Evolutionary conservation across 2,888 invertebrate species (phyloP), one percentile per base, ranked within the genome.

Genomic region (Diabrotica balteata): DNA sequence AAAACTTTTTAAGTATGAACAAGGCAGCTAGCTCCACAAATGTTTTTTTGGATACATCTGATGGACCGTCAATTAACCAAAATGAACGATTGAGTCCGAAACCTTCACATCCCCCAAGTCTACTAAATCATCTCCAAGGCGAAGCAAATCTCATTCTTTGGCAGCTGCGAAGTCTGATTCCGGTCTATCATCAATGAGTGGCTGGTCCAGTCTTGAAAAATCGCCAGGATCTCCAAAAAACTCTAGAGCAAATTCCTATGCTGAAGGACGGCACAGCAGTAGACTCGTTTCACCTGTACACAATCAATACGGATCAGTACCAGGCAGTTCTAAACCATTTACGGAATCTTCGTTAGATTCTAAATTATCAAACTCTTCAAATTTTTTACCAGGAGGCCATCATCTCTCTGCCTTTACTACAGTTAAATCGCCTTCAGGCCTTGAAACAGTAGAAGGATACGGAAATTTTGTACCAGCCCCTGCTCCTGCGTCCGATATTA

Each of bases 171-270:
- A 94, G 82, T 94, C 94, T 1, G 94, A 95, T 82, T 94, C 94
- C 0, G 94, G 94, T 0, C 84, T 95, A 60, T 94, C 94, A 0
- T 94, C 94, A 7, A 92, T 94, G 91, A 94, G 93, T 79, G 93
- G 94, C 6, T 92, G 94, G 89, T 93, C 93, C 9, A 93, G 93
- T 80, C 85, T 93, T 77, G 94, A 94, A 82, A 94, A 94, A 84
- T 93, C 94, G 46, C 94, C 94, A 5, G 91, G 92, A 43, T 94
- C 93, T 0, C 93, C 93, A 0, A 92, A 91, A 81, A 90, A 86
- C 58, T 72, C 77, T 57, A 74, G 77, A 46, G 70, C 76, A 50
- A 78, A 75, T 63, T 78, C 79, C 55, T 79, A 78, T 59, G 70
- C 69, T 42, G 70, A 66, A 53, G 45, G 69, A 8, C 73, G 72